A percentile compares a stretch with the other conserved stretches of the same genome.
Conservation (phyloP, 2,888 invertebrate species). For the Callyntrura sp. region DNA sequence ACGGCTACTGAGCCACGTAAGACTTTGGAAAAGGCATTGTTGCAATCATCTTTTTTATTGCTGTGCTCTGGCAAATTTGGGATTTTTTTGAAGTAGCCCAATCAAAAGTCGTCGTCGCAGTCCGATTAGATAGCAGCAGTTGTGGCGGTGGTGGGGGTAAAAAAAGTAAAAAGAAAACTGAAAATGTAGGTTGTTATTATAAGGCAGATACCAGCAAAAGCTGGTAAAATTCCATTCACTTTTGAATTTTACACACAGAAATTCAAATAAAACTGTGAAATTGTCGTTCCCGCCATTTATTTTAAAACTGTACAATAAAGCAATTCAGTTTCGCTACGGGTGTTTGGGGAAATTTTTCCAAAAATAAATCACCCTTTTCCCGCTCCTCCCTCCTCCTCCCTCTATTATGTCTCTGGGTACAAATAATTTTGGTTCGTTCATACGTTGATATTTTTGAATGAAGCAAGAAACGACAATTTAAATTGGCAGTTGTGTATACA, state of each 20-base stretch:
- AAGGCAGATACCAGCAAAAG: no score
- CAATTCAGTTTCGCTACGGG: conserved; percentile 11
- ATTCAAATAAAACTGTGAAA: no score
- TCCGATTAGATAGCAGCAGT: background rate
- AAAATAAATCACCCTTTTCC: conserved; percentile 65
- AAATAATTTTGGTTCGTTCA: background rate
- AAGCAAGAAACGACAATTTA: background rate
- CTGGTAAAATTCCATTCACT: no score
- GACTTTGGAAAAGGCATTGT: background rate
- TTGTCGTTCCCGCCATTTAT: background rate
- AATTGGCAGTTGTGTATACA: background rate
- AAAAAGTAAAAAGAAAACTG: background rate
- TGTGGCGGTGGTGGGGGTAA: background rate
- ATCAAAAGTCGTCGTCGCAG: background rate
- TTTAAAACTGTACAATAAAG: background rate
- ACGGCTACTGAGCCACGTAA: background rate
- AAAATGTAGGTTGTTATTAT: no score
- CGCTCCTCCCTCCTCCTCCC: background rate
- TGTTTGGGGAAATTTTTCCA: conserved; percentile 45
- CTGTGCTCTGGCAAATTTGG: background rate
- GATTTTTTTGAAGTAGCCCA: background rate
- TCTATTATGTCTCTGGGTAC: background rate
- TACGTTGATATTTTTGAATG: conserved; percentile 5
- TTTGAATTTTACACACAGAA: no score
- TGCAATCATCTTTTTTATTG: background rate